phyloP scores from a whole-genome alignment of 2,888 invertebrate genomes.

The Bibio marci region DNA sequence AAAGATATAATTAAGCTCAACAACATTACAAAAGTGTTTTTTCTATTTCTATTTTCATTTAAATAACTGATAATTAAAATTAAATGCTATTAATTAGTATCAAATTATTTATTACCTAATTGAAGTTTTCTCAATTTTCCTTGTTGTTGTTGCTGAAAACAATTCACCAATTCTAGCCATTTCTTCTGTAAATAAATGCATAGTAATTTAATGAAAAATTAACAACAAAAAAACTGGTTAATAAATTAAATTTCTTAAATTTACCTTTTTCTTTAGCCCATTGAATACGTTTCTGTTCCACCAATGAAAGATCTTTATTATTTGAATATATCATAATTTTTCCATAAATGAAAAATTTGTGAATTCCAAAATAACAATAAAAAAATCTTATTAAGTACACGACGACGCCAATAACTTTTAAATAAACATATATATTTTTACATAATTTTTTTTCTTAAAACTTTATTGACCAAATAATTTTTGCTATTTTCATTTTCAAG shows the following conservation, averaged over 20 bases:
- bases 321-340: not conserved
- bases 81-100: not conserved
- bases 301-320: constrained; percentile 33
- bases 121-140: constrained; percentile 27
- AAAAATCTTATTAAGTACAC: not conserved
- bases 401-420: not conserved
- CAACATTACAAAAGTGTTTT: not conserved
- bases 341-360: not conserved
- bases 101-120: constrained; percentile 17
- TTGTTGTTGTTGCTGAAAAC: constrained; percentile 45
- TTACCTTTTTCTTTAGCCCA: constrained; percentile 87
- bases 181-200: constrained; percentile 45
- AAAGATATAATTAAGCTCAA: not conserved
- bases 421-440: not conserved
- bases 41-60: too few relatives aligned
- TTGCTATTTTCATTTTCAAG: too few relatives aligned
- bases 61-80: too few relatives aligned
- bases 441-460: too few relatives aligned
- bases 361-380: not conserved
- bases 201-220: too few relatives aligned
- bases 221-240: too few relatives aligned
- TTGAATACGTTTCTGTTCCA: constrained; percentile 80
- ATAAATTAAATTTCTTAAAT: constrained; percentile 9
- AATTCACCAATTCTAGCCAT: constrained; percentile 60
- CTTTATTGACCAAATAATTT: not conserved